Evolutionary conservation across 2,888 invertebrate genomes (phyloP).

Genomic region (Tyria jacobaeae): DNA sequence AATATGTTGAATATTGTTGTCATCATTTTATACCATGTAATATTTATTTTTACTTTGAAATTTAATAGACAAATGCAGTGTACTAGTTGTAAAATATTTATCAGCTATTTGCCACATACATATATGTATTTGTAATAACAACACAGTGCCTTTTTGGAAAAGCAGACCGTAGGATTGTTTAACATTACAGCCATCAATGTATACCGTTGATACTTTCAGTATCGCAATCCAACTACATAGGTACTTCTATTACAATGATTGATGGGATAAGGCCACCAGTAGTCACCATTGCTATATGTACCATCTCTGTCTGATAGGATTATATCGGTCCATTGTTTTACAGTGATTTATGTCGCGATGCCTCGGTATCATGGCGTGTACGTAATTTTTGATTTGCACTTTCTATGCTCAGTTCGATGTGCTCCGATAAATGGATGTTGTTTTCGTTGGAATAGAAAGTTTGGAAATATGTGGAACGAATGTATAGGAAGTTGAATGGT

Average conservation of each 20-base stretch:
- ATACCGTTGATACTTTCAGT: constrained; percentile 21
- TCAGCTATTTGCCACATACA: background rate
- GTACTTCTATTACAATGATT: constrained; percentile 49
- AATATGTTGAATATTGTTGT: too few relatives aligned
- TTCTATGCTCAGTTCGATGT: constrained; percentile 8
- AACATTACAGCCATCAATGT: constrained; percentile 17
- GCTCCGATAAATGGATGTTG: constrained; percentile 9
- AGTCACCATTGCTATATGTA: constrained; percentile 48
- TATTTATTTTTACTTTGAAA: too few relatives aligned
- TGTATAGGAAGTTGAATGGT: background rate
- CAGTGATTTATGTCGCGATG: constrained; percentile 43
- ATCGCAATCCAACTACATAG: constrained; percentile 23
- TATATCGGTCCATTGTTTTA: constrained; percentile 47
- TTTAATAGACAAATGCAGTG: too few relatives aligned
- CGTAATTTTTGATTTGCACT: constrained; percentile 46
- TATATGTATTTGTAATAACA: too few relatives aligned
- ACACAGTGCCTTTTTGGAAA: too few relatives aligned
- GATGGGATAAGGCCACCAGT: constrained; percentile 37
- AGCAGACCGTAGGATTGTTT: too few relatives aligned
- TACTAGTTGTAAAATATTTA: too few relatives aligned
- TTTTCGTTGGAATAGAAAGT: constrained; percentile 18
- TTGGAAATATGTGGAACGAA: background rate
- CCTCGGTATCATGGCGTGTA: constrained; percentile 39
- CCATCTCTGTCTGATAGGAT: constrained; percentile 44
- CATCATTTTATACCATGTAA: too few relatives aligned